Evolutionary conservation across 1,140 invertebrate species (phyloP), one percentile per base, ranked within the genome.

Genomic region (Akabosia matsudoensis): DNA sequence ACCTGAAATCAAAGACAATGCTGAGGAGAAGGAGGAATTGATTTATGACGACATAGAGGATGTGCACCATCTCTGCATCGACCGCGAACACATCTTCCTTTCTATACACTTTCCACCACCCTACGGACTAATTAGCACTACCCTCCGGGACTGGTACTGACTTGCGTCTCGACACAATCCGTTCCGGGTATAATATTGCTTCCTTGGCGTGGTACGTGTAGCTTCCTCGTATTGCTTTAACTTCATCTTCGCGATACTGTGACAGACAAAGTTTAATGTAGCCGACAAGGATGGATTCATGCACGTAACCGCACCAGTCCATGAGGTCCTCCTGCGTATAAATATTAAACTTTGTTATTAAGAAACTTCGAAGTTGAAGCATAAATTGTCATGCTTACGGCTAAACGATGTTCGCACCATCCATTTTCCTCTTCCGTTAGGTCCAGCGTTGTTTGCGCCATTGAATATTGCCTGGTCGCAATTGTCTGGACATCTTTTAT

Each of bases 11-110:
- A 61, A 61, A 61, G 7, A 7, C 4, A 61, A 7, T 13, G 54
- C 16, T 7, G 24, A 67, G 3, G 33, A 79, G 7, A n/a, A 4
- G 28, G 54, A 74, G 13, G 54, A 76, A 76, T 18, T 37, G 26
- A 51, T 22, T 70, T 52, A 74, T 33, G 71, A 31, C 37, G 70
- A 64, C 13, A 33, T 1, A 13, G 78, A 79, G 0, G 33, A 67
- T n/a, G n/a, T n/a, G 3, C 13, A 61, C 24, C 24, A 61, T 61
- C 24, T 61, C 54, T 16, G 13, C 13, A 24, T 61, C 54, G 14
- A 61, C 54, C 13, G 54, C 54, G 7, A 61, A 24, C 13, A 61
- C 24, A n/a, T n/a, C n/a, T 13, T 61, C n/a, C 3, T 61, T 22
- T 4, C 14, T 22, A 22, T 10, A 61, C 7, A 7, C 7, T n/a